These are phyloP conservation scores for Magallana ariakensis DNA, from an alignment of 1,140 invertebrate genomes.

Conservation along the genomic window DNA sequence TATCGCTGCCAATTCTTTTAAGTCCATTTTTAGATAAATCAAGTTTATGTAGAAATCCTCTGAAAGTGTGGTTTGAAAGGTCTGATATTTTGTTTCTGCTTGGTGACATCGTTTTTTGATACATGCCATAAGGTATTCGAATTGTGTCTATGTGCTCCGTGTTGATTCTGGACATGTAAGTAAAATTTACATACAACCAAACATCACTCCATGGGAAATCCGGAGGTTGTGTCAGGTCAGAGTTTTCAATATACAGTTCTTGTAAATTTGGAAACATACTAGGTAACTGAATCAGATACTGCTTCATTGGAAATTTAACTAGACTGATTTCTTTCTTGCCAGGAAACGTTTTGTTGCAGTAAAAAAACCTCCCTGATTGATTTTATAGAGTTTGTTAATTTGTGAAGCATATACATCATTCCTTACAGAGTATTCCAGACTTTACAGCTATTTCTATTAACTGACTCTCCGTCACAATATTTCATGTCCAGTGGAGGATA, in stretches of 20 bases:
- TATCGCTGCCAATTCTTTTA: constrained; percentile 43
- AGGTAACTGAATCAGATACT: constrained; percentile 48
- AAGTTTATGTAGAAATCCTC: constrained; percentile 61
- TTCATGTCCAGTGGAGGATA: neutral
- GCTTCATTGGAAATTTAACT: constrained; percentile 48
- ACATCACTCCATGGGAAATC: constrained; percentile 64
- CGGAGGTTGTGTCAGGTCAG: constrained; percentile 58
- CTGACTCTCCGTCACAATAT: neutral
- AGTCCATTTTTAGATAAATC: constrained; percentile 56
- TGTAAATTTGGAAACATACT: constrained; percentile 65
- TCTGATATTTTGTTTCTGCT: constrained; percentile 61
- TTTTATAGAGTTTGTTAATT: neutral
- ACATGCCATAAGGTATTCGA: too few relatives aligned
- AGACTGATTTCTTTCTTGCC: constrained; percentile 55
- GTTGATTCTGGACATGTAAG: constrained; percentile 58
- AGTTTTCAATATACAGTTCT: constrained; percentile 60
- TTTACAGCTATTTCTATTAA: neutral
- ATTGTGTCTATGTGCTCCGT: too few relatives aligned
- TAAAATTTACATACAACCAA: constrained; percentile 39
- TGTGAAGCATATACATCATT: neutral
- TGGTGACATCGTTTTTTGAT: constrained; percentile 52
- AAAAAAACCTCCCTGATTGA: constrained; percentile 18
- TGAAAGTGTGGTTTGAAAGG: constrained; percentile 57
- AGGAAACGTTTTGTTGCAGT: constrained; percentile 38
- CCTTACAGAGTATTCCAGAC: neutral